phyloP scores from a whole-genome alignment of 2,113 vertebrate species.

The Rattus rattus region DNA sequence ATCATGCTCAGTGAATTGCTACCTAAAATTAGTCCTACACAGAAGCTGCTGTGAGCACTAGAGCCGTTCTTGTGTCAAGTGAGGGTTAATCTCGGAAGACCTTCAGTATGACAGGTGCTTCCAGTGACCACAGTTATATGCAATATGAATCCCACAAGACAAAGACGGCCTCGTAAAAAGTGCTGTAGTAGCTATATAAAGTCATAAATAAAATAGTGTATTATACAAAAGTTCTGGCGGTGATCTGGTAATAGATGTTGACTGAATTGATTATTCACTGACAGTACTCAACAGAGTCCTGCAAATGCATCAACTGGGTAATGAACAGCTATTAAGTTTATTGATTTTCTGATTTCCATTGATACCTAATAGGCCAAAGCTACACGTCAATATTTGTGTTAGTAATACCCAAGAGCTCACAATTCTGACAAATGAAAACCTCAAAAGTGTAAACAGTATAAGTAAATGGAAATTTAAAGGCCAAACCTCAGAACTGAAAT shows the following conservation, averaged over 20 bases:
- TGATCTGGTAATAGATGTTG: constrained; percentile 91
- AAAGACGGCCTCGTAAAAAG: constrained; percentile 47
- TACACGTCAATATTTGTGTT: constrained; percentile 95
- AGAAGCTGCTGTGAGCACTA: neutral
- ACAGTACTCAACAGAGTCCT: constrained; percentile 89
- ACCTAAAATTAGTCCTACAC: neutral
- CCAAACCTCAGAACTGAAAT: constrained; percentile 79
- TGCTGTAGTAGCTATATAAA: constrained; percentile 65
- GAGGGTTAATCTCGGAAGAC: neutral
- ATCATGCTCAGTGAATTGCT: neutral
- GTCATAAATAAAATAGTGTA: constrained; percentile 76
- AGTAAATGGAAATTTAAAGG: constrained; percentile 86
- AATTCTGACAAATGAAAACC: constrained; percentile 92
- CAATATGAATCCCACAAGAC: constrained; percentile 36
- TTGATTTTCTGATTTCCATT: constrained; percentile 98
- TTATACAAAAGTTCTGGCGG: constrained; percentile 85
- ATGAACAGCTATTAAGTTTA: constrained; percentile 97
- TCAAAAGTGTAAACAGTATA: constrained; percentile 85
- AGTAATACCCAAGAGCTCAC: constrained; percentile 92
- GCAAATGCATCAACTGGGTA: constrained; percentile 94
- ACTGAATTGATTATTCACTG: constrained; percentile 92
- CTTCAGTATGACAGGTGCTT: neutral
- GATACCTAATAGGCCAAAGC: constrained; percentile 95
- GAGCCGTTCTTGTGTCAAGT: neutral
- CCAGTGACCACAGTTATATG: constrained; percentile 51